Conservation (phyloP, 2,888 invertebrate genomes). For the Luffia ferchaultella region DNA sequence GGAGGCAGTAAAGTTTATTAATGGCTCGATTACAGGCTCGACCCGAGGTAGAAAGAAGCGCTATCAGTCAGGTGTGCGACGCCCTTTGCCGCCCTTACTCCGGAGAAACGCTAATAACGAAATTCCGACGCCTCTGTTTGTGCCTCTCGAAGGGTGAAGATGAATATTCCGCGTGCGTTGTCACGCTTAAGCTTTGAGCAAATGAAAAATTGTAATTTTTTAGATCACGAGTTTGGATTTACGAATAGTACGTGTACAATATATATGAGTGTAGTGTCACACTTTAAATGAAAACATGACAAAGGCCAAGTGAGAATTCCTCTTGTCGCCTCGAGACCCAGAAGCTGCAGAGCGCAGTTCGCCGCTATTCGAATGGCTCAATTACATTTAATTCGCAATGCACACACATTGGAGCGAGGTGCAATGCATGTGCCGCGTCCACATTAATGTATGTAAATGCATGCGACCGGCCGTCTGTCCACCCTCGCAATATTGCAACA, state of each 20-base stretch:
- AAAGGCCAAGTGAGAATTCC: too few species aligned
- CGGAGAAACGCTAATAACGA: constrained; percentile 61
- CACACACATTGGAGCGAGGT: constrained; percentile 55
- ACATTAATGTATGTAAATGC: constrained; percentile 65
- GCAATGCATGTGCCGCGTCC: constrained; percentile 51
- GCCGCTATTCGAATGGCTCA: constrained; percentile 60
- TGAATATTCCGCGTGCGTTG: constrained; percentile 47
- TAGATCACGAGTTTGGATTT: background rate
- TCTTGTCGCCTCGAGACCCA: background rate
- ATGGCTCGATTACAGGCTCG: constrained; percentile 67
- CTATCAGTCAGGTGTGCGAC: constrained; percentile 65
- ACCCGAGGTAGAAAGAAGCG: constrained; percentile 65
- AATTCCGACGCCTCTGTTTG: constrained; percentile 62
- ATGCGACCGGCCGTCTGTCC: constrained; percentile 54
- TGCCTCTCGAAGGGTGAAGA: constrained; percentile 59
- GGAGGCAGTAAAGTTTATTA: constrained; percentile 65
- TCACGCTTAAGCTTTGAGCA: constrained; percentile 15
- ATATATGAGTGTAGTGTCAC: too few species aligned
- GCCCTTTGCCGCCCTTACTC: constrained; percentile 28
- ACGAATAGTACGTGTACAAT: too few species aligned
- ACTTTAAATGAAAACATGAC: too few species aligned
- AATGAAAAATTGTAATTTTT: background rate
- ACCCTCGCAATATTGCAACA: constrained; percentile 61
- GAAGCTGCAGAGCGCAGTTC: constrained; percentile 25
- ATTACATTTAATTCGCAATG: constrained; percentile 64